Evolutionary conservation across 1,140 invertebrate genomes (phyloP).

Genomic region (Spodoptera frugiperda): DNA sequence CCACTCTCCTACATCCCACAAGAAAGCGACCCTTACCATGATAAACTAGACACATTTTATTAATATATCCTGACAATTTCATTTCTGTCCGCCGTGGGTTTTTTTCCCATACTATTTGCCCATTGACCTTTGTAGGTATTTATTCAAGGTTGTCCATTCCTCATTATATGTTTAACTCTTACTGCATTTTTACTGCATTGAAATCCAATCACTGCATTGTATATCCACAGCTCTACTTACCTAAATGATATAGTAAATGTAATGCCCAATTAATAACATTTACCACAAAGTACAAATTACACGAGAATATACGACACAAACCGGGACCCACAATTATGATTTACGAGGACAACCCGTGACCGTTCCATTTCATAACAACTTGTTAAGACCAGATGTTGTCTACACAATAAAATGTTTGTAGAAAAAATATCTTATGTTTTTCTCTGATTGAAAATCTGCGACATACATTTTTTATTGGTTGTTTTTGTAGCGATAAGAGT

Average conservation of each 20-base stretch:
- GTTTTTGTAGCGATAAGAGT: too few species aligned
- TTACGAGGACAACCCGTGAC: not conserved
- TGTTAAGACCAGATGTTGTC: conserved; percentile 7
- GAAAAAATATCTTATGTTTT: not conserved
- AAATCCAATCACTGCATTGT: not conserved
- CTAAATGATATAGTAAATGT: not conserved
- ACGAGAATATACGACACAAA: not conserved
- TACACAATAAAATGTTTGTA: conserved; percentile 9
- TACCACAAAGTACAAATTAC: conserved; percentile 16
- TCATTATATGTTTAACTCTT: too few species aligned
- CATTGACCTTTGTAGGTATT: too few species aligned
- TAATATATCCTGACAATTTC: too few species aligned
- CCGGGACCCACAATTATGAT: conserved; percentile 6
- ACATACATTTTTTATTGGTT: not conserved
- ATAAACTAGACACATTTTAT: too few species aligned
- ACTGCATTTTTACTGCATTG: too few species aligned
- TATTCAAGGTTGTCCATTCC: too few species aligned
- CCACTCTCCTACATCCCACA: too few species aligned
- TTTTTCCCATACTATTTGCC: too few species aligned
- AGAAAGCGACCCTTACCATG: too few species aligned
- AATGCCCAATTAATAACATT: conserved; percentile 9
- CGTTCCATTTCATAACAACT: not conserved
- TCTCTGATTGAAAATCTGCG: not conserved
- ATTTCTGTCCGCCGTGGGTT: too few species aligned
- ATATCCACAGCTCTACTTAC: not conserved